These are phyloP conservation scores for Amiota communis DNA, from an alignment of 2,888 invertebrate species.

Conservation along the genomic window DNA sequence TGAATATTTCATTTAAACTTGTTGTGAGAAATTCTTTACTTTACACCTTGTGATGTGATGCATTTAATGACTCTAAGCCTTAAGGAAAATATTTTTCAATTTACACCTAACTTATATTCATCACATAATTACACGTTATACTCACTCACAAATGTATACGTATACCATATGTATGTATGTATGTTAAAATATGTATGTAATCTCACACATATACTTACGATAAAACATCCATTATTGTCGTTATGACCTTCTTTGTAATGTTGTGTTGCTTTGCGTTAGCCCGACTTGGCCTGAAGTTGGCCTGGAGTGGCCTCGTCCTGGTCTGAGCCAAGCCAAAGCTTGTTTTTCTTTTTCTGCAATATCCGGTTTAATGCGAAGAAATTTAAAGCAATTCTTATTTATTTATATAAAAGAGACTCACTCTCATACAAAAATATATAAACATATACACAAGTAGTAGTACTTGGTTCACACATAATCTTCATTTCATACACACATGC, in stretches of 20 bases:
- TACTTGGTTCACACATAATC: too few relatives aligned
- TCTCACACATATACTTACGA: too few relatives aligned
- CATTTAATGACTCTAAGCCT: not conserved
- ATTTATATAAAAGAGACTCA: conserved; percentile 14
- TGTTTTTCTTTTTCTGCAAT: conserved; percentile 11
- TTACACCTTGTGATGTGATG: too few relatives aligned
- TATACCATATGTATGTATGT: too few relatives aligned
- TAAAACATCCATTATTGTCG: conserved; percentile 8
- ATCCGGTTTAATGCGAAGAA: conserved; percentile 26
- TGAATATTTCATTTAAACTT: too few relatives aligned
- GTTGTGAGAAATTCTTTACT: too few relatives aligned
- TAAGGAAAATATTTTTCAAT: not conserved
- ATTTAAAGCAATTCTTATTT: conserved; percentile 29
- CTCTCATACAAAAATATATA: not conserved
- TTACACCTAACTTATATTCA: not conserved
- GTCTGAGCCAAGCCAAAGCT: not conserved
- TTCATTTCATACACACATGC: too few relatives aligned
- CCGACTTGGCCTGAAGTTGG: too few relatives aligned
- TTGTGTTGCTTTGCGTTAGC: not conserved
- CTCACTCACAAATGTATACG: not conserved
- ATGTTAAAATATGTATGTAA: too few relatives aligned
- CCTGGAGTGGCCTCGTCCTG: too few relatives aligned
- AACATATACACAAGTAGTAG: not conserved
- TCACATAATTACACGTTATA: not conserved
- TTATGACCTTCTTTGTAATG: conserved; percentile 18